Base-by-base conservation (phyloP, 2,888 invertebrate genomes). In the Drosophila lutescens region DNA sequence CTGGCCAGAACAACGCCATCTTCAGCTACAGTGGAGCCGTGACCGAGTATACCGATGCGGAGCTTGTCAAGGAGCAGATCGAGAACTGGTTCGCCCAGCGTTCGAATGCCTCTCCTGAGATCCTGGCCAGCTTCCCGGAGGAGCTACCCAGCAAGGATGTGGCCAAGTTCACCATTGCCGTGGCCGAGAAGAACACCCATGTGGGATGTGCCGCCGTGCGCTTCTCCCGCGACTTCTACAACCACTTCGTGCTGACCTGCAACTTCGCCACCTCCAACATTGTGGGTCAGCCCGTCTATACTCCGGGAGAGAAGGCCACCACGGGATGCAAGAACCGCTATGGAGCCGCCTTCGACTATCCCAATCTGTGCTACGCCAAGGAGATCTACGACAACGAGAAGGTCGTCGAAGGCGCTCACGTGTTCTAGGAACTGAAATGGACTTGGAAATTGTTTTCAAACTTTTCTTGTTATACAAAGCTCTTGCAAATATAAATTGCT, bases 1-100 rank as follows among this genome's bases (percentile, higher is more conserved):
- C 84, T 8, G 87, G 81, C 7, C 84, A 84, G n/a, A 84, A 77
- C 51, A 76, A 75, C 46, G 84, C 81, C 30, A 76, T 80, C 2
- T 86, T 86, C 51, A 83, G 80, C 38, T 86, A 83, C 23, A 86
- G 84, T 15, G 84, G 84, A 2, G 62, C 66, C 10, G 81, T 74
- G 46, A 15, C 61, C 4, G 84, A 84, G 12, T 83, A 86, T 30
- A 65, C 77, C 0, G 84, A 86, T 72, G 86, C 78, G 0, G 86
- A 83, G 34, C 76, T 86, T 15, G 58, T 86, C 5, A 83, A 83
- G 63, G 86, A 86, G 17, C 84, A 86, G 49, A 79, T 86, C 20
- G 80, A 83, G 56, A 77, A 80, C 13, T 83, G 86, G 86, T 86
- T 83, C 26, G 65, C 62, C 12, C 67, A 80, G 26, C 77, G 76